These are phyloP conservation scores for Polyommatus iphigenia DNA, from an alignment of 2,888 invertebrate species.

Conservation along the genomic window DNA sequence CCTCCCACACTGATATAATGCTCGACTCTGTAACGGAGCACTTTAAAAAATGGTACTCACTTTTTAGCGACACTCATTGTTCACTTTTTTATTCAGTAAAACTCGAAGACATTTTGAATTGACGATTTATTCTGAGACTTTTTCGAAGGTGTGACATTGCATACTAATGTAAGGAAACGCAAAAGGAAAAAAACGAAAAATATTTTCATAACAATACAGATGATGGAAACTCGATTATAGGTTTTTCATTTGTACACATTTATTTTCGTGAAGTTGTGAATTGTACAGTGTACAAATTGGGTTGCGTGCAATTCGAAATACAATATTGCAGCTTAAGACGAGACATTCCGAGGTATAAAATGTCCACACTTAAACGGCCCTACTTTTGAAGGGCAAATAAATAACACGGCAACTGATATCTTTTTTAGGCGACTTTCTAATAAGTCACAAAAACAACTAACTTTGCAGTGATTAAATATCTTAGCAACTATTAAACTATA, in stretches of 20 bases:
- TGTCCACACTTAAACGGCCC: background rate
- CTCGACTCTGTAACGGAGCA: too few relatives aligned
- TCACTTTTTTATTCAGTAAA: background rate
- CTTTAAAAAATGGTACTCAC: too few relatives aligned
- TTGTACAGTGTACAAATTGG: slow-evolving; percentile 12
- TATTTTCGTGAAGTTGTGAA: background rate
- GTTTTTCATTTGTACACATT: slow-evolving; percentile 17
- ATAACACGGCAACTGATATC: too few relatives aligned
- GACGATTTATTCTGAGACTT: background rate
- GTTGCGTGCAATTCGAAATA: background rate
- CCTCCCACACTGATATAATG: too few relatives aligned
- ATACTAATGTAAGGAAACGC: slow-evolving; percentile 3
- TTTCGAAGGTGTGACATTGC: background rate
- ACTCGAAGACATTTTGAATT: background rate
- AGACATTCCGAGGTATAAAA: background rate
- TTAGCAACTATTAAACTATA: too few relatives aligned
- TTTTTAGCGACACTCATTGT: too few relatives aligned
- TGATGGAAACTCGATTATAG: slow-evolving; percentile 8
- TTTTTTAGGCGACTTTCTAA: too few relatives aligned
- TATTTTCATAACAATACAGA: slow-evolving; percentile 8
- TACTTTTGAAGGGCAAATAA: background rate
- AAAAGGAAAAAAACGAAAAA: background rate
- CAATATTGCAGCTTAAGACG: background rate
- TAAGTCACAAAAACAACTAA: too few relatives aligned
- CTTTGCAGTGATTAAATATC: too few relatives aligned